Evolutionary conservation across 2,888 invertebrate genomes (phyloP).

Genomic region (Drosophila heteroneura): DNA sequence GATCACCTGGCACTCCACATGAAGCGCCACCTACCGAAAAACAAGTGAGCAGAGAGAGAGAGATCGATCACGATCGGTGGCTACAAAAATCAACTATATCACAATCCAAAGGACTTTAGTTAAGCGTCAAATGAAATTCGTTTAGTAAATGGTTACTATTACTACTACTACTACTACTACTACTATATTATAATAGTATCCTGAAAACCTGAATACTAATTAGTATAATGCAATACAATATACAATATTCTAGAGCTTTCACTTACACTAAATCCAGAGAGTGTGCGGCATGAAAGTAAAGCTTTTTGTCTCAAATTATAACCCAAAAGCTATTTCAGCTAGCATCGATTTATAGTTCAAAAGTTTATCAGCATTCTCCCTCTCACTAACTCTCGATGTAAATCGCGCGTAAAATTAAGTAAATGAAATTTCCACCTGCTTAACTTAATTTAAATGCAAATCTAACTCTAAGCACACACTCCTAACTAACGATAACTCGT

Average conservation of each 20-base stretch:
- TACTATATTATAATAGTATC: conserved; percentile 15
- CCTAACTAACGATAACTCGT: conserved; percentile 54
- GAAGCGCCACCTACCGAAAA: conserved; percentile 97
- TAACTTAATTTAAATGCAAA: conserved; percentile 45
- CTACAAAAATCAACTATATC: conserved; percentile 69
- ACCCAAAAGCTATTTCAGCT: background rate
- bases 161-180: background rate
- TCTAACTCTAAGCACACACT: conserved; percentile 57
- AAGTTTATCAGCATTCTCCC: background rate
- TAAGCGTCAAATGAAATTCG: conserved; percentile 53
- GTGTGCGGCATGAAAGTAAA: background rate
- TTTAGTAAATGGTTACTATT: conserved; percentile 66
- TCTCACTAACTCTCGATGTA: background rate
- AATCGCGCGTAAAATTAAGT: conserved; percentile 58
- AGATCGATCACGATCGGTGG: conserved; percentile 23
- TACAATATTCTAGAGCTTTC: conserved; percentile 9
- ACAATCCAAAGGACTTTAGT: conserved; percentile 84
- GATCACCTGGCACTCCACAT: conserved; percentile 98
- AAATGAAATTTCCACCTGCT: conserved; percentile 75
- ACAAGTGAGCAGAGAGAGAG: conserved; percentile 73
- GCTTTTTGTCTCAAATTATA: conserved; percentile 2
- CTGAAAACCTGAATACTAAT: conserved; percentile 52
- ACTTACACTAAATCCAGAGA: conserved; percentile 4
- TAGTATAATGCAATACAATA: conserved; percentile 27
- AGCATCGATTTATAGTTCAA: conserved; percentile 11